A percentile compares a stretch with the other conserved stretches of the same genome.
These are phyloP conservation scores for Indicator maculatus DNA, from an alignment of 2,113 vertebrate genomes.

Conservation along the genomic window DNA sequence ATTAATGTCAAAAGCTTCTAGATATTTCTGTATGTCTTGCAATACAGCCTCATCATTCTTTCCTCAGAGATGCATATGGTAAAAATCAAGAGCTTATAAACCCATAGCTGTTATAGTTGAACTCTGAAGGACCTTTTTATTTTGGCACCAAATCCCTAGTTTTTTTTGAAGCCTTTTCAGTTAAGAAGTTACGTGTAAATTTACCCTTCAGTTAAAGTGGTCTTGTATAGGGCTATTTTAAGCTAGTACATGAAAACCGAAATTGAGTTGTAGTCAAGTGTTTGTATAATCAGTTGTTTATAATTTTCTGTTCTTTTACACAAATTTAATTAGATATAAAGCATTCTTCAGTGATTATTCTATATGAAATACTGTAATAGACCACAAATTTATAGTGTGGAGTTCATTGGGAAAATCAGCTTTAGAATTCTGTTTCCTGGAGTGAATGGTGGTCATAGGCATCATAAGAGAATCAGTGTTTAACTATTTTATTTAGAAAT, in stretches of 20 bases:
- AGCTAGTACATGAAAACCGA: neutral
- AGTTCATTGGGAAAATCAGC: neutral
- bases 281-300: neutral
- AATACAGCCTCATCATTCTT: neutral
- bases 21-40: neutral
- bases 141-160: neutral
- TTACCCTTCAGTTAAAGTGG: neutral
- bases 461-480: neutral
- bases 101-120: neutral
- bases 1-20: neutral
- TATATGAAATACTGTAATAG: neutral
- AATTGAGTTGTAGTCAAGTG: neutral
- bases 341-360: neutral
- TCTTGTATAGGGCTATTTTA: neutral
- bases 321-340: neutral
- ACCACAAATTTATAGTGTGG: neutral
- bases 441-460: neutral
- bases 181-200: neutral
- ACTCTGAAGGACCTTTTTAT: neutral
- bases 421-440: neutral
- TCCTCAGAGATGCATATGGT: neutral
- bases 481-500: neutral
- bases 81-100: neutral
- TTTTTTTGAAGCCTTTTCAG: neutral
- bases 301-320: neutral